Evolutionary conservation across 2,113 vertebrate genomes (phyloP).

Genomic region (Columbina picui): DNA sequence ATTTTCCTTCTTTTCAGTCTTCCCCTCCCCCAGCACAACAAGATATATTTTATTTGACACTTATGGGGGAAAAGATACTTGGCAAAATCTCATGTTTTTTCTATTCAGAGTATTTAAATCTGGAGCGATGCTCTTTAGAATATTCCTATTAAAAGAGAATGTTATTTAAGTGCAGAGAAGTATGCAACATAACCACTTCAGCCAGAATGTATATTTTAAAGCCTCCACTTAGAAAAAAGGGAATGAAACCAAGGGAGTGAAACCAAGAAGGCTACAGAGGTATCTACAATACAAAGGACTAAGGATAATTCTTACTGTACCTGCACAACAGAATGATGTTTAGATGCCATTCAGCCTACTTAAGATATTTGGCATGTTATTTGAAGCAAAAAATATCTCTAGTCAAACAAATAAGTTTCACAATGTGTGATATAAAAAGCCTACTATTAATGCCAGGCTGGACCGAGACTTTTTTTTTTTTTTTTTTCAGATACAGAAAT

Average conservation of each 20-base stretch:
- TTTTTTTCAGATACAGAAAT: not conserved
- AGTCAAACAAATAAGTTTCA: not conserved
- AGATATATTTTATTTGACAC: not conserved
- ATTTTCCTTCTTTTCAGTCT: not conserved
- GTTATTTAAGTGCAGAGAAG: not conserved
- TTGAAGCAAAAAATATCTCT: not conserved
- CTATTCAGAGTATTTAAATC: not conserved
- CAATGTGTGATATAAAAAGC: not conserved
- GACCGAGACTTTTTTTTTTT: not conserved
- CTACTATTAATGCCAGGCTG: fast-evolving
- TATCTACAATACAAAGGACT: not conserved
- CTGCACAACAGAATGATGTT: not conserved
- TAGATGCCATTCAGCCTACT: not conserved
- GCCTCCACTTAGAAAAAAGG: not conserved
- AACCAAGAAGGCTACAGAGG: not conserved
- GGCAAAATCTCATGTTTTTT: not conserved
- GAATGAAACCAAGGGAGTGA: too few relatives aligned
- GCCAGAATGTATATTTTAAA: not conserved
- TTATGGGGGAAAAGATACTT: not conserved
- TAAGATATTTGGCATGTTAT: not conserved
- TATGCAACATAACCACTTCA: not conserved
- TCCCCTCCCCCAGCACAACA: not conserved
- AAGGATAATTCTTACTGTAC: not conserved
- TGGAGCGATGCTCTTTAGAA: not conserved
- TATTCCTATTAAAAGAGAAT: not conserved